phyloP scores from a whole-genome alignment of 2,113 vertebrate species.

The Mustelus asterias region DNA sequence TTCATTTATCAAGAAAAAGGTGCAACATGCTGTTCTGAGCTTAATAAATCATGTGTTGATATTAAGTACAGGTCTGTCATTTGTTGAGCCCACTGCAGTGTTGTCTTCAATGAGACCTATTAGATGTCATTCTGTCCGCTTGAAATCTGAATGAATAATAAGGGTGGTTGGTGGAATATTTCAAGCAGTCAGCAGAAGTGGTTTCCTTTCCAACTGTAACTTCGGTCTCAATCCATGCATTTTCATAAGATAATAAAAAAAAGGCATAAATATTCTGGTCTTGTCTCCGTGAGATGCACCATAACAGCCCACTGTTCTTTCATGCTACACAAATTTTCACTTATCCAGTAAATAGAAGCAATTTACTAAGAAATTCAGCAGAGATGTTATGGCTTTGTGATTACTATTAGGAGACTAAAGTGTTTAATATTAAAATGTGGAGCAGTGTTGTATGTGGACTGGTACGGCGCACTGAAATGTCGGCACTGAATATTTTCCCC shows the following conservation, averaged over 20 bases:
- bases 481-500: neutral
- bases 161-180: constrained; percentile 48
- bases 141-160: constrained; percentile 51
- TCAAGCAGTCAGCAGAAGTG: constrained; percentile 47
- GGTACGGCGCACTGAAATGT: neutral
- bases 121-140: constrained; percentile 45
- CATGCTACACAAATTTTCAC: constrained; percentile 21
- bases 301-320: neutral
- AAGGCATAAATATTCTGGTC: constrained; percentile 43
- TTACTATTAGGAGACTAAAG: constrained; percentile 9
- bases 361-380: constrained; percentile 18
- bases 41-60: constrained; percentile 46
- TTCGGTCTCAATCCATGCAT: constrained; percentile 44
- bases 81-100: constrained; percentile 45
- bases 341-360: constrained; percentile 23
- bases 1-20: neutral
- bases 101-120: constrained; percentile 45
- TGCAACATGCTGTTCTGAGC: neutral
- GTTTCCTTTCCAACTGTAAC: constrained; percentile 47
- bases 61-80: constrained; percentile 48
- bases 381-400: constrained; percentile 1
- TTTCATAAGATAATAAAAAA: constrained; percentile 48
- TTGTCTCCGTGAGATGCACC: constrained; percentile 35
- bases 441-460: neutral
- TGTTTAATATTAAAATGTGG: constrained; percentile 5